A percentile compares a stretch with the other conserved stretches of the same genome.
phyloP scores from a whole-genome alignment of 1,140 invertebrate species.

The Psix sp. region DNA sequence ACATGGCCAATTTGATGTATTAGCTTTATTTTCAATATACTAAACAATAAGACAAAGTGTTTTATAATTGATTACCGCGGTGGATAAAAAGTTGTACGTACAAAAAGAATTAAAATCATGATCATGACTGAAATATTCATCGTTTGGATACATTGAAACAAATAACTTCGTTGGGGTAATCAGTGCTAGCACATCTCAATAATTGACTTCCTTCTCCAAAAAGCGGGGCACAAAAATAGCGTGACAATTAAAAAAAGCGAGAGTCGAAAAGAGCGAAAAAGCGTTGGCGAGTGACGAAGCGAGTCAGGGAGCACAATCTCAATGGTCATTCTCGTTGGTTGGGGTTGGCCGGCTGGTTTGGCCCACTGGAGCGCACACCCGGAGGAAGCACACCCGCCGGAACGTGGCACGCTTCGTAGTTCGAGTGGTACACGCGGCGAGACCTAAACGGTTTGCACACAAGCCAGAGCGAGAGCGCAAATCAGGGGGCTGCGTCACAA shows the following conservation, averaged over 20 bases:
- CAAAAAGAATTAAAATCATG: too few species aligned
- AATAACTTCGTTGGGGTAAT: slow-evolving; percentile 2
- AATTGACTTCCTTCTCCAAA: slow-evolving; percentile 24
- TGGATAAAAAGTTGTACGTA: too few species aligned
- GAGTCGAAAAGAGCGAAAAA: slow-evolving; percentile 60
- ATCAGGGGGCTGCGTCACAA: slow-evolving; percentile 51
- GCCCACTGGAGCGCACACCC: slow-evolving; percentile 77
- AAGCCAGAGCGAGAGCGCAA: slow-evolving; percentile 34
- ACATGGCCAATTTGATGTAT: too few species aligned
- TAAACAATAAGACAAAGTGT: too few species aligned
- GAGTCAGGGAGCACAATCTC: slow-evolving; percentile 67
- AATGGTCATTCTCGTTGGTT: slow-evolving; percentile 67
- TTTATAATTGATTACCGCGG: too few species aligned
- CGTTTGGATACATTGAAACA: too few species aligned
- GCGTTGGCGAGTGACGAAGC: slow-evolving; percentile 60
- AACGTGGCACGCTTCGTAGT: slow-evolving; percentile 76
- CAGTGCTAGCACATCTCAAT: slow-evolving; percentile 22
- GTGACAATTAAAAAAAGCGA: slow-evolving; percentile 66
- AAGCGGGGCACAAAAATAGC: slow-evolving; percentile 35
- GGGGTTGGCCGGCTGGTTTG: slow-evolving; percentile 74
- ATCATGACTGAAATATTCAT: too few species aligned
- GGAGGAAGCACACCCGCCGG: slow-evolving; percentile 76
- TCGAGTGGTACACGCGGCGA: slow-evolving; percentile 57
- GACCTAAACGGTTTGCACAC: slow-evolving; percentile 14
- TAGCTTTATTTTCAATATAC: too few species aligned